Conservation (phyloP, 2,888 invertebrate species). For the Dynastes grantii region DNA sequence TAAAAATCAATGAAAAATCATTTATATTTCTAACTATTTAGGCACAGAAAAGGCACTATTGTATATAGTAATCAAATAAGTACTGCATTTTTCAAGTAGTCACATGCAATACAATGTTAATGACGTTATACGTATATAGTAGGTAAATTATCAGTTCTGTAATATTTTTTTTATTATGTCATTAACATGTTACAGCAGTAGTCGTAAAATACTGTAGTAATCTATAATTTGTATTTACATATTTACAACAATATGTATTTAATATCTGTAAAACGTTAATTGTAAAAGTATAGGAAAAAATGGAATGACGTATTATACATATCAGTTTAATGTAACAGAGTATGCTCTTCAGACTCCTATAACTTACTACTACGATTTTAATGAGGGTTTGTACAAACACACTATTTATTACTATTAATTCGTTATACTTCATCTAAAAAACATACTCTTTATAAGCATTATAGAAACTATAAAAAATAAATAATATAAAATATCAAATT, state of each 20-base stretch:
- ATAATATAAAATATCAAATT: constrained; percentile 43
- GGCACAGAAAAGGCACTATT: constrained; percentile 68
- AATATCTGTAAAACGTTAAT: constrained; percentile 51
- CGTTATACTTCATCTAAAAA: constrained; percentile 40
- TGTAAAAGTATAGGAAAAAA: constrained; percentile 51
- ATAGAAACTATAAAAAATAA: constrained; percentile 45
- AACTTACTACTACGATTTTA: constrained; percentile 9
- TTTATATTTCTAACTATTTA: constrained; percentile 54
- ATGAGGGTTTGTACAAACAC: constrained; percentile 14
- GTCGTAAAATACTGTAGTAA: constrained; percentile 60
- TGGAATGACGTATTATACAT: constrained; percentile 51
- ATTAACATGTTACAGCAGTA: constrained; percentile 49
- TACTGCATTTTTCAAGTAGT: constrained; percentile 60
- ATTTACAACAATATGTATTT: constrained; percentile 65
- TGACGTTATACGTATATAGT: constrained; percentile 35
- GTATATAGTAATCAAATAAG: constrained; percentile 62
- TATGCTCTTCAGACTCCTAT: constrained; percentile 36
- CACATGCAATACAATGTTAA: constrained; percentile 48
- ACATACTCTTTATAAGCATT: constrained; percentile 29
- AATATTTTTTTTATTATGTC: constrained; percentile 30
- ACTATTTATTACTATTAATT: constrained; percentile 7
- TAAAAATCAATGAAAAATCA: constrained; percentile 34
- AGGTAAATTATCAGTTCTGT: constrained; percentile 33
- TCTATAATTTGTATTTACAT: constrained; percentile 62
- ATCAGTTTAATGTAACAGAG: constrained; percentile 32